phyloP scores from a whole-genome alignment of 2,113 vertebrate genomes.

The Zapus hudsonius region DNA sequence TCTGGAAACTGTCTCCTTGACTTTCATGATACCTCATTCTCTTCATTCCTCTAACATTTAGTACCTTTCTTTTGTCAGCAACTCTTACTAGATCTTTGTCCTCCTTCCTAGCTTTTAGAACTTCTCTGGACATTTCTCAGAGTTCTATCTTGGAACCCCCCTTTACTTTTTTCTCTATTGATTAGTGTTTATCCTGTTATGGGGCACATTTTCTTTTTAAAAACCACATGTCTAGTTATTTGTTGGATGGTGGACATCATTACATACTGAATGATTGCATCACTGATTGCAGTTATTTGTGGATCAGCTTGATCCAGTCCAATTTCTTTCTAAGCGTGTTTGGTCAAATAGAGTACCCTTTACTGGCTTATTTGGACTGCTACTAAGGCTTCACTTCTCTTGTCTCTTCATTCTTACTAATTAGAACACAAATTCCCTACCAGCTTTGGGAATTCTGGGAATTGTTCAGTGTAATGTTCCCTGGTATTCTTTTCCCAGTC shows the following conservation, averaged over 20 bases:
- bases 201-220: conserved; percentile 11
- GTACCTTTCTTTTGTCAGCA: background rate
- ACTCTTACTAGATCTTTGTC: background rate
- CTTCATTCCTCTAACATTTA: background rate
- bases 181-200: conserved; percentile 15
- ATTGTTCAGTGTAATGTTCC: background rate
- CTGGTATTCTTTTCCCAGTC: background rate
- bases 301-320: background rate
- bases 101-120: background rate
- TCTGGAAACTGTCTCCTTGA: background rate
- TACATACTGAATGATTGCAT: background rate
- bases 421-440: background rate
- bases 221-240: background rate
- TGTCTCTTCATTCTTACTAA: background rate
- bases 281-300: background rate
- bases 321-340: conserved; percentile 1
- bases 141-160: background rate
- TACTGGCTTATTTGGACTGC: background rate
- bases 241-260: background rate
- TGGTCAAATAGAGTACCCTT: background rate
- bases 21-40: background rate
- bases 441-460: background rate
- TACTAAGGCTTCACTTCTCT: background rate
- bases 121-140: background rate
- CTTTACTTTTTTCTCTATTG: background rate